These are phyloP conservation scores for Pseudachorutes palmiensis DNA, from an alignment of 1,140 invertebrate species.

Conservation along the genomic window DNA sequence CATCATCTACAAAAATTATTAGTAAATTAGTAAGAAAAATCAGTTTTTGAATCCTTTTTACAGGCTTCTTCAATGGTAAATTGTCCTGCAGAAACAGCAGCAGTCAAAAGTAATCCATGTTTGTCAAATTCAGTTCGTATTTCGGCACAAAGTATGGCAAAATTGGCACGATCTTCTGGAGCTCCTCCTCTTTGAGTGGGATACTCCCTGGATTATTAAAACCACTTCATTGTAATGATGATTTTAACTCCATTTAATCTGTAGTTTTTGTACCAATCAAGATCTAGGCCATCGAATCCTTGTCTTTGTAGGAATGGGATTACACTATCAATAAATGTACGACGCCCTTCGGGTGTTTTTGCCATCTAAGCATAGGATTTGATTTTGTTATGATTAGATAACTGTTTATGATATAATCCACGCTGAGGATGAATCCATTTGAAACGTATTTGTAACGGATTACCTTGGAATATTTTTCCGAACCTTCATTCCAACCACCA, in stretches of 20 bases:
- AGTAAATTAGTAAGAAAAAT: background rate
- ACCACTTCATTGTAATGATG: background rate
- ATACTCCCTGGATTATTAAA: slow-evolving; percentile 49
- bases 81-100: slow-evolving; percentile 43
- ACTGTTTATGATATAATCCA: too few relatives aligned
- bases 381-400: too few relatives aligned
- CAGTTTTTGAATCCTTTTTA: slow-evolving; percentile 4
- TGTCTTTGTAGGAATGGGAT: slow-evolving; percentile 54
- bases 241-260: background rate
- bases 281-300: slow-evolving; percentile 67
- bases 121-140: slow-evolving; percentile 46
- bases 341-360: slow-evolving; percentile 45
- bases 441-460: slow-evolving; percentile 9
- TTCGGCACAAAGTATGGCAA: slow-evolving; percentile 46
- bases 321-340: slow-evolving; percentile 53
- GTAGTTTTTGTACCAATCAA: slow-evolving; percentile 55
- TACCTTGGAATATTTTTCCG: slow-evolving; percentile 44
- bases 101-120: slow-evolving; percentile 44
- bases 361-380: slow-evolving; percentile 45
- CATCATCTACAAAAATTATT: slow-evolving; percentile 11
- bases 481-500: slow-evolving; percentile 51
- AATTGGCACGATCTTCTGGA: slow-evolving; percentile 43
- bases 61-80: slow-evolving; percentile 33
- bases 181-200: slow-evolving; percentile 57
- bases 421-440: background rate